Base-by-base conservation (phyloP, 2,888 invertebrate genomes). In the Drosophila anomalata region DNA sequence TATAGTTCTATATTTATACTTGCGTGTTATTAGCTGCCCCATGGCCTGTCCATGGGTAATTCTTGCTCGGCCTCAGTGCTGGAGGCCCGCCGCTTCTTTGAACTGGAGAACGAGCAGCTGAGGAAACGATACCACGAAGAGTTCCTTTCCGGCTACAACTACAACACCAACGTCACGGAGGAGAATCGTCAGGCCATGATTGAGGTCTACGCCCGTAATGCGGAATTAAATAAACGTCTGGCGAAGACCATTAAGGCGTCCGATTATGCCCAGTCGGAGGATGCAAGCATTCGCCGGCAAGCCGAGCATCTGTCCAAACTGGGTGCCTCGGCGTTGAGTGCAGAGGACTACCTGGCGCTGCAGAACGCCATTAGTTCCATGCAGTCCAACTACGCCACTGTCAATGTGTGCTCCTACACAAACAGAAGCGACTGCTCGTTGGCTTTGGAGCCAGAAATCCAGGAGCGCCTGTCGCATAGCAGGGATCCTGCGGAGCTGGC, bases 101-200 rank as follows among this genome's bases (percentile, higher is more conserved):
- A 93, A 47, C 92, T 93, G 60, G 89, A 95, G 67, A 95, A 95
- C 88, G 92, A 92, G 48, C 93, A 93, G 48, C 91, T 93, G n/a
- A 94, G 93, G 0, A 81, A 92, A 66, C 93, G 94, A 79, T 92
- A 92, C 70, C 94, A 95, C 83, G 92, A 92, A 20, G 93, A 93
- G 2, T 92, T 93, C 9, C 55, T 94, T 0, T 94, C 89, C 0
- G 60, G 73, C 63, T 96, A 96, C 95, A 93, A 92, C 0, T 84
- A 96, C 88, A 94, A 94, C 0, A 95, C 96, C 0, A 96, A 97
- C 90, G 93, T 97, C 29, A 96, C 96, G 0, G 94, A 95, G 52
- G 93, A 93, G 42, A 96, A 95, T 91, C 93, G 95, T 17, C 92
- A 93, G 9, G 77, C 88, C 12, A 92, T 92, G 91, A 88, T 88